phyloP scores from a whole-genome alignment of 2,888 invertebrate genomes.

The Alviniconcha strummeri region DNA sequence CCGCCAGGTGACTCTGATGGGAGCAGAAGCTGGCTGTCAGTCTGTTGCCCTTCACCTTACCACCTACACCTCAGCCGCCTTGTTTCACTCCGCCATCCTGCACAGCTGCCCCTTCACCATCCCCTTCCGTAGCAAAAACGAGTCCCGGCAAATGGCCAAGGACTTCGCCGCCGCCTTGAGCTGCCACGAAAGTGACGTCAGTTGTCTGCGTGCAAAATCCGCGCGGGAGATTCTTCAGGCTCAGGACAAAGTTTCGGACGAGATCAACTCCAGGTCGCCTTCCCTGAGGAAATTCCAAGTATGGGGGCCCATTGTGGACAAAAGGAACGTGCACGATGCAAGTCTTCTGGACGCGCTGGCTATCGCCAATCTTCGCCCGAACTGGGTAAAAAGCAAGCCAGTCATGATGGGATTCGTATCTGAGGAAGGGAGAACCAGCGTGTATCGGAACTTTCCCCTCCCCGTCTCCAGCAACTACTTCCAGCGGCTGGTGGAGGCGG shows the following conservation, averaged over 20 bases:
- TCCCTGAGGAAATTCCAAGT: slow-evolving; percentile 50
- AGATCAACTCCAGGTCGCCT: slow-evolving; percentile 31
- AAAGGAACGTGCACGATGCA: slow-evolving; percentile 18
- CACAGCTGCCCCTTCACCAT: slow-evolving; percentile 51
- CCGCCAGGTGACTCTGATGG: slow-evolving; percentile 51
- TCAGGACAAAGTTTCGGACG: slow-evolving; percentile 35
- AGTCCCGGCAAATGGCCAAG: slow-evolving; percentile 43
- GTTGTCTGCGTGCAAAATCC: slow-evolving; percentile 44
- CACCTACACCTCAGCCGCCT: slow-evolving; percentile 38
- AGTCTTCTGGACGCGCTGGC: slow-evolving; percentile 23
- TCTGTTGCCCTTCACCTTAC: slow-evolving; percentile 48
- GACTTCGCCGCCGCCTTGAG: slow-evolving; percentile 42
- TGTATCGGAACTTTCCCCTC: slow-evolving; percentile 42
- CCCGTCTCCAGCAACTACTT: slow-evolving; percentile 33
- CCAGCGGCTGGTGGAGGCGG: neutral
- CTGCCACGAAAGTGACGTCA: slow-evolving; percentile 43
- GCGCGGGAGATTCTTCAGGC: slow-evolving; percentile 48
- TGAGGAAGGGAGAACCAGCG: slow-evolving; percentile 48
- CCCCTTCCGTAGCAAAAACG: slow-evolving; percentile 43
- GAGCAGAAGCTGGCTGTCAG: slow-evolving; percentile 52
- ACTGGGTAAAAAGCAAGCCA: slow-evolving; percentile 42
- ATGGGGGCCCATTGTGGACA: slow-evolving; percentile 55
- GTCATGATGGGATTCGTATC: slow-evolving; percentile 51
- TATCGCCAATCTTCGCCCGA: neutral
- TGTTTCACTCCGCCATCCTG: slow-evolving; percentile 48